Conservation (phyloP, 2,797 vertebrate genomes). For the Falco peregrinus region DNA sequence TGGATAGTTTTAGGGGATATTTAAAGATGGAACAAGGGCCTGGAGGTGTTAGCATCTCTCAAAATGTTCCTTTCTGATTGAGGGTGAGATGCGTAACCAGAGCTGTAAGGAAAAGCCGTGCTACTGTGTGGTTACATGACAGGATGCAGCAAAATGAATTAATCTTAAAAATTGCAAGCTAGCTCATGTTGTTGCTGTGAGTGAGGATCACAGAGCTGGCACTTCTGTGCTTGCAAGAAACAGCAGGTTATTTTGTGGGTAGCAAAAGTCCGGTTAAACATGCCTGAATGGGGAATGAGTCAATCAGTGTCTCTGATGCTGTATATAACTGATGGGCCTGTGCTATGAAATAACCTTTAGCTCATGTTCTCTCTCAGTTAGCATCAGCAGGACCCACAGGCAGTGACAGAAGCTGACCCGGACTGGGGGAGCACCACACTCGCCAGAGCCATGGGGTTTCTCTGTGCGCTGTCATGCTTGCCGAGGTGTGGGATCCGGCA, state of each 20-base stretch:
- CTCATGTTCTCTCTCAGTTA: fast-evolving
- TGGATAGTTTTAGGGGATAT: background rate
- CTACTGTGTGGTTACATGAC: background rate
- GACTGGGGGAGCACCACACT: background rate
- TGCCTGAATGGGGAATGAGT: background rate
- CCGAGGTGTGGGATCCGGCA: background rate
- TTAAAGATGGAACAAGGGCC: background rate
- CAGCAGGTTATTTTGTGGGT: background rate
- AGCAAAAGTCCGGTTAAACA: background rate
- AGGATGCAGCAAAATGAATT: background rate
- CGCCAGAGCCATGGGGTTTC: background rate
- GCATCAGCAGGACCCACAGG: background rate
- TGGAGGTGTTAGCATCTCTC: background rate
- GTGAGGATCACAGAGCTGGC: background rate
- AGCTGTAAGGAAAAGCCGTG: background rate
- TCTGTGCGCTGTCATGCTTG: background rate
- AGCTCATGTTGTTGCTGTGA: background rate
- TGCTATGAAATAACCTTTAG: background rate
- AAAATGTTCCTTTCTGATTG: background rate
- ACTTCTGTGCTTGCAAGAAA: background rate
- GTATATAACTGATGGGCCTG: background rate
- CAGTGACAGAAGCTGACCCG: background rate
- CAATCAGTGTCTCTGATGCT: background rate
- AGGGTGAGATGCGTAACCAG: background rate
- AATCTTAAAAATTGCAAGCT: background rate